These are phyloP conservation scores for Fissipunctia ypsillon DNA, from an alignment of 2,888 invertebrate species.

Conservation along the genomic window DNA sequence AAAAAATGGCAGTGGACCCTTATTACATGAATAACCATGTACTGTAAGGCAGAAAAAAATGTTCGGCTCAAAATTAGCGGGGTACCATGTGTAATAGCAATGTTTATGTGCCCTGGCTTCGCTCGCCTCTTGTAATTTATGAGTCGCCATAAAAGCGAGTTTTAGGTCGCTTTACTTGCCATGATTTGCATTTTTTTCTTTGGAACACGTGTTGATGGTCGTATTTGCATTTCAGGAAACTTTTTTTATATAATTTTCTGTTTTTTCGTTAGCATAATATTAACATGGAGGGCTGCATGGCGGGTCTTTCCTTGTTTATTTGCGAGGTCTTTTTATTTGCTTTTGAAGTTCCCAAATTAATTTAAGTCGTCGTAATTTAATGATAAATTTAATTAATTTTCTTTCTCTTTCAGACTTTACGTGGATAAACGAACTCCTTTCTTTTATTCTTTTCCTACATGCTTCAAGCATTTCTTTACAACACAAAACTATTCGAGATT, in stretches of 20 bases:
- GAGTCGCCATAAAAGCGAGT: slow-evolving; percentile 72
- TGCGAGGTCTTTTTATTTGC: slow-evolving; percentile 18
- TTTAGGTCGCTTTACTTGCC: slow-evolving; percentile 64
- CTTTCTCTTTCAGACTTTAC: background rate
- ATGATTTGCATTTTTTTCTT: slow-evolving; percentile 79
- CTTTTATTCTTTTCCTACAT: background rate
- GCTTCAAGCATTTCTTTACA: background rate
- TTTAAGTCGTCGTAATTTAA: too few relatives aligned
- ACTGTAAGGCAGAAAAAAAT: slow-evolving; percentile 60
- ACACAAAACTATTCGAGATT: background rate
- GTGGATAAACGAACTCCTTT: background rate
- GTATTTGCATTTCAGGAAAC: slow-evolving; percentile 71
- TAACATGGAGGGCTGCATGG: slow-evolving; percentile 44
- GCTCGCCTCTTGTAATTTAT: slow-evolving; percentile 70
- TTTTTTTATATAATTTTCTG: slow-evolving; percentile 63
- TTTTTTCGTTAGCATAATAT: slow-evolving; percentile 57
- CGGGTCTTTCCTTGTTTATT: slow-evolving; percentile 42
- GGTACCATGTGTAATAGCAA: slow-evolving; percentile 68
- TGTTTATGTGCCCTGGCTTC: slow-evolving; percentile 67
- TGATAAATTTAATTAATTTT: too few relatives aligned
- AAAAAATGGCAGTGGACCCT: slow-evolving; percentile 56
- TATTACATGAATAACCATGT: slow-evolving; percentile 64
- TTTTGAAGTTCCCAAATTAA: slow-evolving; percentile 24
- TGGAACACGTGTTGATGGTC: slow-evolving; percentile 75
- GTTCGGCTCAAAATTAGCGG: slow-evolving; percentile 58